A percentile compares a stretch with the other conserved stretches of the same genome.
phyloP scores from a whole-genome alignment of 2,888 invertebrate species.

The Blastobasis lacticolella region DNA sequence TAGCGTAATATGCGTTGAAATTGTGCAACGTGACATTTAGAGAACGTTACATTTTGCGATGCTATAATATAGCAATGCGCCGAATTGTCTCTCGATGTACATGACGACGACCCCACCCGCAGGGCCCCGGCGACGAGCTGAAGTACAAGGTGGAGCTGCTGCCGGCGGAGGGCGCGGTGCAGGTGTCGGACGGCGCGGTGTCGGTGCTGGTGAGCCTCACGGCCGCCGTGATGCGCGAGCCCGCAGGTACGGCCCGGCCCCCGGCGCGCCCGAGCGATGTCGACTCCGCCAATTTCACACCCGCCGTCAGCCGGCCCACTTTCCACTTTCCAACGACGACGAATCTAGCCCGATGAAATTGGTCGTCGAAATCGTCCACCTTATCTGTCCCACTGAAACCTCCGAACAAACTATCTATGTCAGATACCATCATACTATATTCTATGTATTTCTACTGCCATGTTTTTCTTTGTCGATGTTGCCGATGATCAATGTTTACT shows the following conservation, averaged over 20 bases:
- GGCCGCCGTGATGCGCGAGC: conserved; percentile 93
- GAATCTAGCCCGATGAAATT: conserved; percentile 37
- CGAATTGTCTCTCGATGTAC: too few relatives aligned
- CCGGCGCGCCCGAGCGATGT: conserved; percentile 1
- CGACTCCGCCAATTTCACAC: conserved; percentile 6
- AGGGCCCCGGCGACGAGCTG: conserved; percentile 48
- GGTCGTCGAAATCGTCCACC: conserved; percentile 52
- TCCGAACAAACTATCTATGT: conserved; percentile 69
- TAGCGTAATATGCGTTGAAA: too few relatives aligned
- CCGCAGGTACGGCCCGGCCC: conserved; percentile 62
- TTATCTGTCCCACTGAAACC: conserved; percentile 28
- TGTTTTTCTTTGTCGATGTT: conserved; percentile 18
- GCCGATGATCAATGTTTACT: conserved; percentile 24
- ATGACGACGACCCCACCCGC: neutral
- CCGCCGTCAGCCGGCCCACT: neutral
- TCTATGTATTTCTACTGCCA: conserved; percentile 13
- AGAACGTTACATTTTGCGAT: too few relatives aligned
- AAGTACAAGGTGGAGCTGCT: conserved; percentile 89
- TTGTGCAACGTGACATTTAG: too few relatives aligned
- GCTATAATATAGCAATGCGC: too few relatives aligned
- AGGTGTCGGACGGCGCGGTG: conserved; percentile 85
- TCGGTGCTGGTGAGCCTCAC: conserved; percentile 92
- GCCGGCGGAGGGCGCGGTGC: conserved; percentile 88
- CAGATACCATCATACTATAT: conserved; percentile 3
- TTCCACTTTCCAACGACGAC: too few relatives aligned